A percentile compares a stretch with the other conserved stretches of the same genome.
phyloP scores from a whole-genome alignment of 2,113 vertebrate genomes.

The Albula glossodonta region DNA sequence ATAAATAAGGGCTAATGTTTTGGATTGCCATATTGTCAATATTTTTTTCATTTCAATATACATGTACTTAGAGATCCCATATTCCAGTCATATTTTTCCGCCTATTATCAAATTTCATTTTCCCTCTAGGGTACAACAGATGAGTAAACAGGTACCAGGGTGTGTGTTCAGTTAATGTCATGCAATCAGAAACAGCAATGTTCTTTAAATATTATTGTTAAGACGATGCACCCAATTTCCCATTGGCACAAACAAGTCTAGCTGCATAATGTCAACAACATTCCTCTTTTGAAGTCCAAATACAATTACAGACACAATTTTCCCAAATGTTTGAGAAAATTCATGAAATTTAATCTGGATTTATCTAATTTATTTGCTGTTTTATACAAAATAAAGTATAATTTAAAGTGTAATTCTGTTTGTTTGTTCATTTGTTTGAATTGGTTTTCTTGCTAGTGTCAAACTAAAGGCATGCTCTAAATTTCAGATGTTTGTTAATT shows the following conservation, averaged over 20 bases:
- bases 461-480: background rate
- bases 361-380: constrained; percentile 79
- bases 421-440: background rate
- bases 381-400: constrained; percentile 77
- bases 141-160: background rate
- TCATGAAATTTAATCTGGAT: constrained; percentile 73
- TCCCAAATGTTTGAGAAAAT: constrained; percentile 55
- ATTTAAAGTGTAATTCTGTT: constrained; percentile 58
- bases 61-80: too few species aligned
- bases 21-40: too few species aligned
- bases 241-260: background rate
- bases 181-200: background rate
- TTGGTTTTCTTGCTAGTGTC: background rate
- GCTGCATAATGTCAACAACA: constrained; percentile 31
- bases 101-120: too few species aligned
- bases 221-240: background rate
- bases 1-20: too few species aligned
- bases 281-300: constrained; percentile 37
- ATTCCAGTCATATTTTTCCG: too few species aligned
- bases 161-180: background rate
- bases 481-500: background rate
- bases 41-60: too few species aligned
- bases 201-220: background rate
- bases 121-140: background rate
- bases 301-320: constrained; percentile 47